Conservation (phyloP, 30 jellyfish, hydroid and myxozoan species). For the Aurelia aurita region DNA sequence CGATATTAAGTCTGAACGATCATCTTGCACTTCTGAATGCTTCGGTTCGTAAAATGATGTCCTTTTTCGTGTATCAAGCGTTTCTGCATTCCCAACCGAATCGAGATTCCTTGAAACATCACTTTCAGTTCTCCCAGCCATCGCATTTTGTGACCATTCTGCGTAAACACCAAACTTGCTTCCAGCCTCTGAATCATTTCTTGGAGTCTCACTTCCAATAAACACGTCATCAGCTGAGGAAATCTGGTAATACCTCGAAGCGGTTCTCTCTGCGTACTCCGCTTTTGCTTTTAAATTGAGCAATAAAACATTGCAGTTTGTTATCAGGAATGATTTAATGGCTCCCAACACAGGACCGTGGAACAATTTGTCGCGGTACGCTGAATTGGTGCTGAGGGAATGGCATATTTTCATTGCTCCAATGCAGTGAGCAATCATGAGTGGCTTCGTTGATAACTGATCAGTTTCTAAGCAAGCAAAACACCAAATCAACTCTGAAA, state of each 20-base stretch:
- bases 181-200: not conserved
- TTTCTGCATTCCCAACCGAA: no score
- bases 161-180: not conserved
- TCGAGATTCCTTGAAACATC: no score
- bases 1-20: not conserved
- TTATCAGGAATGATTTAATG: conserved; percentile 45
- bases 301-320: conserved; percentile 42
- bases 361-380: conserved; percentile 1
- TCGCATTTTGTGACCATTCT: not conserved
- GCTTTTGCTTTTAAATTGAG: conserved; percentile 17
- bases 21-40: not conserved
- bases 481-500: conserved; percentile 88
- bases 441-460: conserved; percentile 54
- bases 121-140: conserved; percentile 14
- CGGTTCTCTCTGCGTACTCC: conserved; percentile 11
- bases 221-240: conserved; percentile 55
- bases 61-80: not conserved
- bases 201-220: conserved; percentile 9
- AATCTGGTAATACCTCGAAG: not conserved
- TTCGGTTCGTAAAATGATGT: not conserved
- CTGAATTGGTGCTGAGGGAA: conserved; percentile 66
- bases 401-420: conserved; percentile 91
- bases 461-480: conserved; percentile 61
- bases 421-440: conserved; percentile 82
- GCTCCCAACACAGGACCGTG: conserved; percentile 70